phyloP scores from a whole-genome alignment of 2,113 vertebrate species.

The Panthera tigris region DNA sequence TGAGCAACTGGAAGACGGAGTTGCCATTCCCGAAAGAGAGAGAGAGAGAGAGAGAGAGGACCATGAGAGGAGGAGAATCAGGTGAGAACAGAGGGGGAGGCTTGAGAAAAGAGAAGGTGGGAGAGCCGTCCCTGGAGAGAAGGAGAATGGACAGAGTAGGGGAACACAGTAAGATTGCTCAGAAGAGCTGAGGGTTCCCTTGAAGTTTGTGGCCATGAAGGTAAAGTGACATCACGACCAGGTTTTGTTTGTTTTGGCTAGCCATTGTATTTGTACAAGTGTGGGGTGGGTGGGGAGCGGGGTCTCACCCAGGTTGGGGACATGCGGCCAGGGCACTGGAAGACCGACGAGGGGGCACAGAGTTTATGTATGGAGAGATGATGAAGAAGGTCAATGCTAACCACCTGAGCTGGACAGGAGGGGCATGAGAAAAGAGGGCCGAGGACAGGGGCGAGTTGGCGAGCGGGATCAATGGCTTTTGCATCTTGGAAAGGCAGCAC shows the following conservation, averaged over 20 bases:
- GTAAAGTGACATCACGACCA: neutral
- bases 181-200: neutral
- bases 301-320: neutral
- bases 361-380: neutral
- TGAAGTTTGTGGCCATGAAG: neutral
- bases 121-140: neutral
- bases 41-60: neutral
- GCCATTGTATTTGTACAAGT: neutral
- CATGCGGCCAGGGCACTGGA: too few relatives aligned
- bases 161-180: neutral
- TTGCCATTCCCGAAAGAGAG: neutral
- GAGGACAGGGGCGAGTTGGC: neutral
- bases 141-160: neutral
- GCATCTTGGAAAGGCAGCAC: neutral
- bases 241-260: neutral
- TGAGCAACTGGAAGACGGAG: neutral
- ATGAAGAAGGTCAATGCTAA: neutral
- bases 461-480: too few relatives aligned
- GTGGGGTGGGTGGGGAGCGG: neutral
- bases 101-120: neutral
- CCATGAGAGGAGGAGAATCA: neutral
- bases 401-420: neutral
- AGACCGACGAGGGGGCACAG: fast-evolving
- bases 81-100: neutral
- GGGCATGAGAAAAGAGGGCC: neutral